phyloP scores from a whole-genome alignment of 2,797 vertebrate genomes.

The Sylvilagus floridanus region DNA sequence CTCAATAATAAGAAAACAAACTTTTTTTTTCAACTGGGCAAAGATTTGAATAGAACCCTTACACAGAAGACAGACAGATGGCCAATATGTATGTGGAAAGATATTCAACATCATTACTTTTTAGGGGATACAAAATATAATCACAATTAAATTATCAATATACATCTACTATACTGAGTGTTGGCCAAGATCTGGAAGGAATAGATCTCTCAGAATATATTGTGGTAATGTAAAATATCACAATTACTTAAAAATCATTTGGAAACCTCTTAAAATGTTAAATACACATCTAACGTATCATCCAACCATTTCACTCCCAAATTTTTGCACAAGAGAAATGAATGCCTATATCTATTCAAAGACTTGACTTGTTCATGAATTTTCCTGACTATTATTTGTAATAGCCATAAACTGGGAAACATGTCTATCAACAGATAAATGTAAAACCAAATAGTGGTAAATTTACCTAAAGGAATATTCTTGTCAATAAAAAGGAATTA shows the following conservation, averaged over 20 bases:
- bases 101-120: not conserved
- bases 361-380: not conserved
- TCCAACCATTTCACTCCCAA: not conserved
- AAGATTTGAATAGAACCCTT: not conserved
- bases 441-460: not conserved
- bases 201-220: not conserved
- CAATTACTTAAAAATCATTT: not conserved
- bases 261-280: constrained; percentile 17
- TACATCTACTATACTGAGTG: not conserved
- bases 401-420: not conserved
- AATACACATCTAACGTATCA: not conserved
- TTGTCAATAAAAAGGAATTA: not conserved
- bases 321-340: not conserved
- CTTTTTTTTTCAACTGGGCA: not conserved
- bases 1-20: not conserved
- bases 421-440: not conserved
- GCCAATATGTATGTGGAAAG: not conserved
- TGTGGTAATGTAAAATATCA: not conserved
- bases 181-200: not conserved
- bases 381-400: not conserved
- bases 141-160: not conserved
- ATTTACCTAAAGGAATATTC: not conserved
- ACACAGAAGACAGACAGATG: not conserved
- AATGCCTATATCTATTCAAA: not conserved
- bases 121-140: not conserved